A percentile compares a stretch with the other conserved stretches of the same genome.
These are phyloP conservation scores for Temnothorax nylanderi DNA, from an alignment of 1,140 invertebrate genomes.

Conservation along the genomic window DNA sequence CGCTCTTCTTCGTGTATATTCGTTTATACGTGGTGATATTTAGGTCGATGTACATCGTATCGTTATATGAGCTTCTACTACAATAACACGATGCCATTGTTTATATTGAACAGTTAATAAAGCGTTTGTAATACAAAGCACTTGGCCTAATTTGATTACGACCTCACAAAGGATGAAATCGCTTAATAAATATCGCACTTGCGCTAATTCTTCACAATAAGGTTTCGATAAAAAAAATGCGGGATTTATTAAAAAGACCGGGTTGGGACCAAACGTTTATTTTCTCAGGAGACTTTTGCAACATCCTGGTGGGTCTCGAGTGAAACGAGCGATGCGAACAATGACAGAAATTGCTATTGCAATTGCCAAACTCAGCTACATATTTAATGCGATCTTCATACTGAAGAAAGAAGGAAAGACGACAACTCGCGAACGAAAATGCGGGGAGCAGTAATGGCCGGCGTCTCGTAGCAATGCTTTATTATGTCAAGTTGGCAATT, in stretches of 20 bases:
- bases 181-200: not conserved
- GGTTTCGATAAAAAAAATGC: not conserved
- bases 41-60: slow-evolving; percentile 57
- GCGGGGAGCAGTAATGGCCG: not conserved
- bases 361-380: slow-evolving; percentile 27
- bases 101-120: slow-evolving; percentile 56
- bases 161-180: not conserved
- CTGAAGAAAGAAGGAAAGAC: not conserved
- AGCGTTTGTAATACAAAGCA: slow-evolving; percentile 67
- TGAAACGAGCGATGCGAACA: slow-evolving; percentile 3
- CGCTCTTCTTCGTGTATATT: slow-evolving; percentile 17
- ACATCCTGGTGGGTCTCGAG: not conserved
- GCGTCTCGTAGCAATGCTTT: slow-evolving; percentile 70
- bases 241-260: slow-evolving; percentile 2
- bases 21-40: slow-evolving; percentile 6
- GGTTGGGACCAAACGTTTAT: slow-evolving; percentile 28
- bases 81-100: slow-evolving; percentile 50
- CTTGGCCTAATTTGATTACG: slow-evolving; percentile 17
- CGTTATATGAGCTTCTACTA: slow-evolving; percentile 46
- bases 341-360: slow-evolving; percentile 5
- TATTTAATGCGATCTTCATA: not conserved
- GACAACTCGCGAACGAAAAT: not conserved
- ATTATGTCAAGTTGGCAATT: slow-evolving; percentile 79
- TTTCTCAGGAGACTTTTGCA: slow-evolving; percentile 15
- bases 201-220: not conserved